A percentile compares a stretch with the other conserved stretches of the same genome.
Conservation (phyloP, 37 sponge, comb jelly and placozoan species). For the Aplysina aerophoba region DNA sequence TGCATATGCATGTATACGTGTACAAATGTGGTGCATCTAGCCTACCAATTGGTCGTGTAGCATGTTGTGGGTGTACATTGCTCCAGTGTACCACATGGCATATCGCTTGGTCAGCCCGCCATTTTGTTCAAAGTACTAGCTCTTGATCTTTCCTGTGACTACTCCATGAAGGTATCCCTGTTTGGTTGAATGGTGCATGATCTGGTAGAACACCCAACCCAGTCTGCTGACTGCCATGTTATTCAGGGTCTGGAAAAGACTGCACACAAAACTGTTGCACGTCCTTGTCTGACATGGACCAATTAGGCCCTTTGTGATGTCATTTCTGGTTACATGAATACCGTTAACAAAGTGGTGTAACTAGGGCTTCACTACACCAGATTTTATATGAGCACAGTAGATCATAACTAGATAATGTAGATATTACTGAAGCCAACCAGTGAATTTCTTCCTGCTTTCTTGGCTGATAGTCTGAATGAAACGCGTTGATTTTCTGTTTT, state of each 20-base stretch:
- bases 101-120: no score
- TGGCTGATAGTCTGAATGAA: neutral
- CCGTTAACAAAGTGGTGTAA: neutral
- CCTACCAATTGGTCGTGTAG: no score
- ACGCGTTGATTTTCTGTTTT: neutral
- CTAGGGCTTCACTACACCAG: neutral
- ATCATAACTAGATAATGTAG: neutral
- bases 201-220: no score
- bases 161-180: no score
- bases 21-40: no score
- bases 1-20: no score
- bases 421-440: neutral
- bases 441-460: neutral
- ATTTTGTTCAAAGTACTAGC: no score
- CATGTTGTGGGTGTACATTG: no score
- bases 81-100: no score
- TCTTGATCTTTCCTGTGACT: no score
- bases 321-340: neutral
- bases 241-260: neutral
- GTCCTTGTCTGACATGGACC: neutral
- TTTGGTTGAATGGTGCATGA: no score
- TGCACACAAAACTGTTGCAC: neutral
- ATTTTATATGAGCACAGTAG: neutral
- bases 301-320: neutral
- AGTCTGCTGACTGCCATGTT: neutral